Percentiles rank a stretch among this genome's conserved stretches.
Evolutionary conservation across 1,140 invertebrate species (phyloP).

Genomic region (Pachypeltis micranthus): DNA sequence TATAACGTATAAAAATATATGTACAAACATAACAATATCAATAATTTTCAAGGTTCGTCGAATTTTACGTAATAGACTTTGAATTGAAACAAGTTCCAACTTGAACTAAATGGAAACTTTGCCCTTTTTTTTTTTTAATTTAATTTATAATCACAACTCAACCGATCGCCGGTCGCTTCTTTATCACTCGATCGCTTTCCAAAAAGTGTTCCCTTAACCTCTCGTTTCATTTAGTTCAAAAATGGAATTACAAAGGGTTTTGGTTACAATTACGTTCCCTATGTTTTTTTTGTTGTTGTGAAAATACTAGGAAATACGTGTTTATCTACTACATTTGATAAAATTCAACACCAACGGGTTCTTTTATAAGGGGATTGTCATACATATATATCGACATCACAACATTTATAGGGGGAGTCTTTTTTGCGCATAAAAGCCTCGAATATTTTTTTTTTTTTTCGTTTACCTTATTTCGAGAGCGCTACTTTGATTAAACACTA

Average conservation of each 20-base stretch:
- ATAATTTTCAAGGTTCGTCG: too few species aligned
- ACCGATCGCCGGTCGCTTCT: too few species aligned
- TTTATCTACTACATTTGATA: too few species aligned
- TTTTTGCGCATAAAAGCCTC: background rate
- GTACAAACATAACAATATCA: conserved; percentile 1
- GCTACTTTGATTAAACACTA: background rate
- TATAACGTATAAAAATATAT: conserved; percentile 1
- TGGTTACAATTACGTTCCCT: background rate
- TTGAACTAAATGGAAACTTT: background rate
- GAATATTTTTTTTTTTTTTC: too few species aligned
- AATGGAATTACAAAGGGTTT: background rate
- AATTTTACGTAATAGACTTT: too few species aligned
- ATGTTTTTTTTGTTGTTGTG: background rate
- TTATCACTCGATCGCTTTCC: too few species aligned
- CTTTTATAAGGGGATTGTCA: background rate
- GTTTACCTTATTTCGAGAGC: too few species aligned
- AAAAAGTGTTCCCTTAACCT: background rate
- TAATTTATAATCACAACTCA: too few species aligned
- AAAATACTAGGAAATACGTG: background rate
- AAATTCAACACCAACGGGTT: background rate
- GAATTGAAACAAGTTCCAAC: background rate
- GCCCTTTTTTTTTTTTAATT: background rate
- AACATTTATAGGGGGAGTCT: background rate
- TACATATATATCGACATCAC: background rate
- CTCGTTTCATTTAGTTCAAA: background rate